Conservation (phyloP, 2,797 vertebrate genomes). For the Galagoides demidoff region DNA sequence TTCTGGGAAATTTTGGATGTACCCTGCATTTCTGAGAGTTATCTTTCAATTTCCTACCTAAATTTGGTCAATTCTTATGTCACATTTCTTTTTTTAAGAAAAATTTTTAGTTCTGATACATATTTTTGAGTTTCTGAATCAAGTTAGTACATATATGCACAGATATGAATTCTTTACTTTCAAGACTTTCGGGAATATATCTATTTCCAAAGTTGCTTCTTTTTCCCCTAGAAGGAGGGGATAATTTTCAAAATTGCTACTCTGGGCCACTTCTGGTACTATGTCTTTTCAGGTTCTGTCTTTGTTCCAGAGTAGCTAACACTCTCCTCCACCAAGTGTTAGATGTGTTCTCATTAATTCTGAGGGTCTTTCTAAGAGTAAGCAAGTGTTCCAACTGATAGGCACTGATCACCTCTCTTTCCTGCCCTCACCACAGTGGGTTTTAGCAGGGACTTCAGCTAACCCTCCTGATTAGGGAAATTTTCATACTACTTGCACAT, state of each 20-base stretch:
- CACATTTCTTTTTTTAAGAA: neutral
- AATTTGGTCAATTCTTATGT: neutral
- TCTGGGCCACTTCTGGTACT: neutral
- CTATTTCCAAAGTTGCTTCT: neutral
- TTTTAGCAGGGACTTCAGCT: neutral
- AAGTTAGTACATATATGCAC: neutral
- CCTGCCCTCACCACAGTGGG: accelerated
- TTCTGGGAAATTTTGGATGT: neutral
- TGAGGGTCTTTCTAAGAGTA: neutral
- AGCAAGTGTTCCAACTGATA: neutral
- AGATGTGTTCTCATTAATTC: neutral
- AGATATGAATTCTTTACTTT: neutral
- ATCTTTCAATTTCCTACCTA: neutral
- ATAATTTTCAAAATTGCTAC: neutral
- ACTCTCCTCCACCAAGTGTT: neutral
- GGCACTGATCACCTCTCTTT: neutral
- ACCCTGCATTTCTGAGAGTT: neutral
- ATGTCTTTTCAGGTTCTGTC: neutral
- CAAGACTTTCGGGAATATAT: neutral
- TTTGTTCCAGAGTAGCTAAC: neutral
- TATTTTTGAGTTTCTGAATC: neutral
- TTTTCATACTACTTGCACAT: neutral
- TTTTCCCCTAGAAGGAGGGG: neutral
- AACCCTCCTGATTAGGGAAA: neutral
- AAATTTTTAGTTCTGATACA: neutral